Evolutionary conservation across 1,140 invertebrate genomes (phyloP), one percentile per base, ranked within the genome.

Genomic region (Bicyclus anynana): DNA sequence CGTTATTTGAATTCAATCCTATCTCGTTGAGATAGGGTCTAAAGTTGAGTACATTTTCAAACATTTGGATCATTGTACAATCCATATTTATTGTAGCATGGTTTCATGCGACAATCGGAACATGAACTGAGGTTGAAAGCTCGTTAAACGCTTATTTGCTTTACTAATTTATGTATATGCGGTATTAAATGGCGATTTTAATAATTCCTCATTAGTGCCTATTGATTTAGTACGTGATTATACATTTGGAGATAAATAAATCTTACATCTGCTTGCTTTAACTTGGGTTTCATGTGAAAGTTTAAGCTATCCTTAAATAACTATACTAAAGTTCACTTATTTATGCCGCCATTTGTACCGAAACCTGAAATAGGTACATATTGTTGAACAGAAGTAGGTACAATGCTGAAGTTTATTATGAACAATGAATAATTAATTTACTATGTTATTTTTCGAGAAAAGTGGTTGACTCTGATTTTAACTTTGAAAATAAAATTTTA

Each of bases 91-190:
- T 63, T 60, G 38, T 47, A 21, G 55, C 48, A 26, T 46, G 21
- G 48, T 60, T 62, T 67, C 65, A 59, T 61, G 63, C 59, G 60
- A 69, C 72, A 66, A 63, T 59, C 66, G 53, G 52, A 67, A 60
- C 62, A 50, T 54, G 53, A 54, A 54, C 53, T 42, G 40, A 54
- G 42, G 55, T 67, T 62, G 63, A 68, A 65, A 62, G 60, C 55
- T 61, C 51, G 55, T 62, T 69, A 63, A 69, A 66, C 63, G 63
- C 65, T 68, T 65, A 72, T 75, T 75, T 70, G 72, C 62, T 71
- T 74, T 67, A 67, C 60, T 72, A 72, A 77, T 77, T 74, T 69
- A 54, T 54, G 53, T 54, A 54, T 54, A 54, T 47, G 40, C 21
- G 69, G 48, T 35, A 58, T 56, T 67, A 62, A 67, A 67, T 62